A percentile compares a stretch with the other conserved stretches of the same genome.
phyloP scores from a whole-genome alignment of 2,888 invertebrate genomes.

The Dasypolia templi region DNA sequence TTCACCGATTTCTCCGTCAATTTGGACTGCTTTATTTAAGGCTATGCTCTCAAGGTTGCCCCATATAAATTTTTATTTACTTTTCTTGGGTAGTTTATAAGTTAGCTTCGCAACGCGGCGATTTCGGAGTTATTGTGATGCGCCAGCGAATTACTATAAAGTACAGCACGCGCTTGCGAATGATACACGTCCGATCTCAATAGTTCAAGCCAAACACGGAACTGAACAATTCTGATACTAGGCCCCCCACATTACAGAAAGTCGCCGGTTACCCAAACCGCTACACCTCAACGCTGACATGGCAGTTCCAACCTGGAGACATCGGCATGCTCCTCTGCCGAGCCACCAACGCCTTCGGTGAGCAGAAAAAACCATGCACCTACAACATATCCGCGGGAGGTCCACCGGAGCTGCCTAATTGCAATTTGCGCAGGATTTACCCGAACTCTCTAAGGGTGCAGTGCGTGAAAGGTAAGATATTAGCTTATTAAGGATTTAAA shows the following conservation, averaged over 20 bases:
- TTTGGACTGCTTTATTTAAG: too few relatives aligned
- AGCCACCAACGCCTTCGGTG: slow-evolving; percentile 81
- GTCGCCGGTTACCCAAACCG: slow-evolving; percentile 74
- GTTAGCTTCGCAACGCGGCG: too few relatives aligned
- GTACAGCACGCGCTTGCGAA: too few relatives aligned
- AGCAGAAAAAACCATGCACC: slow-evolving; percentile 79
- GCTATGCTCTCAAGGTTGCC: too few relatives aligned
- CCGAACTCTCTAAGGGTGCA: slow-evolving; percentile 72
- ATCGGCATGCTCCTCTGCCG: slow-evolving; percentile 79
- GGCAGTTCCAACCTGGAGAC: slow-evolving; percentile 77
- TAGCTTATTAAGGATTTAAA: not conserved
- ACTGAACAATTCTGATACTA: not conserved
- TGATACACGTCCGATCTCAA: too few relatives aligned
- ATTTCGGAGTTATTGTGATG: too few relatives aligned
- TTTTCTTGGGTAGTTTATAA: too few relatives aligned
- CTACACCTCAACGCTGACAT: slow-evolving; percentile 79
- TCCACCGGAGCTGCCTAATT: slow-evolving; percentile 76
- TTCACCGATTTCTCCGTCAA: too few relatives aligned
- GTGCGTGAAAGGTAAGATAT: slow-evolving; percentile 80
- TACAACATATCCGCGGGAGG: slow-evolving; percentile 76
- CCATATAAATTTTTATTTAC: too few relatives aligned
- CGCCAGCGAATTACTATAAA: too few relatives aligned
- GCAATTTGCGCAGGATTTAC: slow-evolving; percentile 71
- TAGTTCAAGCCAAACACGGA: too few relatives aligned
- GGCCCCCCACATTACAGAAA: slow-evolving; percentile 69